Evolutionary conservation across 2,797 vertebrate species (phyloP), one percentile per base, ranked within the genome.

Genomic region (Typhlichthys eigenmanni): DNA sequence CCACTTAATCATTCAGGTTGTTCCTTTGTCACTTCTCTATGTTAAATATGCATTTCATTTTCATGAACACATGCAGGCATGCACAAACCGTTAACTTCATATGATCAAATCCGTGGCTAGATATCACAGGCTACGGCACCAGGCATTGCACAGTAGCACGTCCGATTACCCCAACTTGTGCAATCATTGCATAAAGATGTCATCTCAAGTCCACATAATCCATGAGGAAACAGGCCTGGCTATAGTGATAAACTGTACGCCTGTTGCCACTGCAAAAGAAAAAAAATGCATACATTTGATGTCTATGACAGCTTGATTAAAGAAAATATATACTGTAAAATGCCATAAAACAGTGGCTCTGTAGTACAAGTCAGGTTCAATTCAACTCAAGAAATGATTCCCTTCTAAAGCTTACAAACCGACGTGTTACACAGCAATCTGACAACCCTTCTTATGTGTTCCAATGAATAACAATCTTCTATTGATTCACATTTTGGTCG

Each of bases 51-150:
- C 24, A 38, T 38, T 38, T 38, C 3, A 6, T 38, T 38, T 38
- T 38, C 1, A 38, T 16, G 57, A 60, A 53, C 43, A 19, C 48
- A 57, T 7, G 1, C 34, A 65, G 61, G 48, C 54, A 57, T 7
- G 1, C 34, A 65, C 64, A 52, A 48, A 24, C 43, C 68, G 34
- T 50, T 14, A 32, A 52, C 9, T 9, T 11, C 19, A 1, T 13
- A 29, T 52, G 56, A 59, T 68, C 19, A 12, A 1, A 16, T 59
- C 49, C 62, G 58, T 74, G 72, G 55, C 58, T 59, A 55, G 51
- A 52, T 66, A 60, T 73, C 51, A 85, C 82, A 75, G 83, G 82
- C 49, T 8, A 51, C 17, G 62, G n/a, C 29, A 29, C 24, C 34
- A 38, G 34, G 34, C 34, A 3, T 1, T 50, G 51, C n/a, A 54